Conservation (phyloP, 2,113 vertebrate genomes). For the Notarius quadriscutis region DNA sequence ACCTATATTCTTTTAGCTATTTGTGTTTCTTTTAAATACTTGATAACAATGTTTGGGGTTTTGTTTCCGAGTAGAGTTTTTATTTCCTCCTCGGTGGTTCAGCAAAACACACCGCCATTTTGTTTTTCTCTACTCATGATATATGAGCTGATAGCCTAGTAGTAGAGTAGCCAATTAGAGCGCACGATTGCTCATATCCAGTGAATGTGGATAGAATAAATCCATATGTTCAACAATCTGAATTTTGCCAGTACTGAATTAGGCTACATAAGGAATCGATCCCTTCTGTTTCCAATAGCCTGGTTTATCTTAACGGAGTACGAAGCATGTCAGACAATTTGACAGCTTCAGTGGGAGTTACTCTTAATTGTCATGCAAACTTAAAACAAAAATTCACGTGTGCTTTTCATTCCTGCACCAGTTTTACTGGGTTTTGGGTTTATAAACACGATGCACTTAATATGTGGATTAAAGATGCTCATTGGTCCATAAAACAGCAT, state of each 20-base stretch:
- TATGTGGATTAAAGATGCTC: background rate
- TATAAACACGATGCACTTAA: slow-evolving; percentile 3
- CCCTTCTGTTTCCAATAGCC: background rate
- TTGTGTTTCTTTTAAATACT: no score
- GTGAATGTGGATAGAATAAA: no score
- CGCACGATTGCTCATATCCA: no score
- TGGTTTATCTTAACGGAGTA: background rate
- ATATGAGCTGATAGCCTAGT: no score
- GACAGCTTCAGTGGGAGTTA: background rate
- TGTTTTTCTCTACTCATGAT: no score
- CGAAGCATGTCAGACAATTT: background rate
- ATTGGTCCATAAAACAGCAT: slow-evolving; percentile 28
- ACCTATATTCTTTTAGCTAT: no score
- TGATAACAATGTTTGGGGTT: no score
- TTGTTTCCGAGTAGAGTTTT: no score
- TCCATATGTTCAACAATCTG: no score
- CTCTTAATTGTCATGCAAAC: background rate
- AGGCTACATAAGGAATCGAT: background rate
- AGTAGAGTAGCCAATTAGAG: no score
- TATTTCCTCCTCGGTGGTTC: no score
- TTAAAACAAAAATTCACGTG: background rate
- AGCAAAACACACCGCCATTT: no score
- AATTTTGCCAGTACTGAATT: background rate
- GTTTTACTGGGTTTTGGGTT: background rate
- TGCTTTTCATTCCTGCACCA: background rate